Evolutionary conservation across 2,113 vertebrate species (phyloP).

Genomic region (Phainopepla nitens): DNA sequence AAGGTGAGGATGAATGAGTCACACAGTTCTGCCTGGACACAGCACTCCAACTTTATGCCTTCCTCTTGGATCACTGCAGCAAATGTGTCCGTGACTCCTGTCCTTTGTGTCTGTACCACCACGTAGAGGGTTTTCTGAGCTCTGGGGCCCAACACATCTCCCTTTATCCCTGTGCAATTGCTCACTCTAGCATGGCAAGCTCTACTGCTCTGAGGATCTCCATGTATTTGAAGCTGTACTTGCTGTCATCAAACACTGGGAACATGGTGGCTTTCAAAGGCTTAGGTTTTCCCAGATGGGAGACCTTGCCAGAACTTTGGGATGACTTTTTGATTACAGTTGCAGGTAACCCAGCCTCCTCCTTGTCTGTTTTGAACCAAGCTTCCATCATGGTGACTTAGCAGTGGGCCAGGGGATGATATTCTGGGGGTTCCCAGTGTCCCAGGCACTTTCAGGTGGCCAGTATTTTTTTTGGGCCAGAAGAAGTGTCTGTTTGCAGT

Average conservation of each 20-base stretch:
- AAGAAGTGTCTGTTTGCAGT: not conserved
- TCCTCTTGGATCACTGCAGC: not conserved
- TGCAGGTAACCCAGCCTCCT: not conserved
- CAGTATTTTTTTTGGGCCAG: not conserved
- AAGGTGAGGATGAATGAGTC: constrained; percentile 42
- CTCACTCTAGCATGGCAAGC: not conserved
- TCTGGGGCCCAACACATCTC: not conserved
- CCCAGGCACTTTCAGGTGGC: not conserved
- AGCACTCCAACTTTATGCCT: not conserved
- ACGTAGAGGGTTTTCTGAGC: not conserved
- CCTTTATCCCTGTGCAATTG: not conserved
- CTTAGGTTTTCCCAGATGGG: not conserved
- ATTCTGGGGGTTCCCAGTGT: not conserved
- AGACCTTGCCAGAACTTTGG: not conserved
- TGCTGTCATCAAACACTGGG: not conserved
- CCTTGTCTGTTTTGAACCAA: not conserved
- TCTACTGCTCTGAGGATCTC: not conserved
- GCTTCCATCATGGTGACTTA: not conserved
- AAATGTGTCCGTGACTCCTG: not conserved
- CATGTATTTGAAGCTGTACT: not conserved
- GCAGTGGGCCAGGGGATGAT: not conserved
- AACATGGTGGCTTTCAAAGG: not conserved
- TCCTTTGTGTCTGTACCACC: not conserved
- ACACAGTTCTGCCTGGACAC: not conserved
- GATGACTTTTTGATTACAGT: not conserved